phyloP scores from a whole-genome alignment of 2,888 invertebrate genomes.

The Creontiades dilutus region DNA sequence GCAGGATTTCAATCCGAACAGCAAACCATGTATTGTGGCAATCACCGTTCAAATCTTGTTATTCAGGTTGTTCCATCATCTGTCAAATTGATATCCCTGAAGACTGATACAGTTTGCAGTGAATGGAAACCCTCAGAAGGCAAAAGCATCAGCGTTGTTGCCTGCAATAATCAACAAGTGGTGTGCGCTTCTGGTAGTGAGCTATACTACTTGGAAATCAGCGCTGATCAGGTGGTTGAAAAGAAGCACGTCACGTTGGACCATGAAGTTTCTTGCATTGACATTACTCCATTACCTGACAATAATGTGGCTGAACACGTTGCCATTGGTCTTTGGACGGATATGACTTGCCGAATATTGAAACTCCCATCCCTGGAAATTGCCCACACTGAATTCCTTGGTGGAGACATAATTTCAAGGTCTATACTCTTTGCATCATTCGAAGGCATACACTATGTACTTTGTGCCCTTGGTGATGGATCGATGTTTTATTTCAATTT shows the following conservation, averaged over 20 bases:
- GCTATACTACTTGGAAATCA: slow-evolving; percentile 89
- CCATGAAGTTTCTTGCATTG: slow-evolving; percentile 97
- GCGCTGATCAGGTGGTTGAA: slow-evolving; percentile 82
- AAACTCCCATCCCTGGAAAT: slow-evolving; percentile 89
- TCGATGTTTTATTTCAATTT: slow-evolving; percentile 97
- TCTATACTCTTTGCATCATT: slow-evolving; percentile 96
- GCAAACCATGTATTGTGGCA: slow-evolving; percentile 96
- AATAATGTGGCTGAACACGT: slow-evolving; percentile 85
- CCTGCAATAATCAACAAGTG: slow-evolving; percentile 87
- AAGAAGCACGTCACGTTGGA: slow-evolving; percentile 87
- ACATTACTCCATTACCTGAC: slow-evolving; percentile 87
- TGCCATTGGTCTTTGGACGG: slow-evolving; percentile 98
- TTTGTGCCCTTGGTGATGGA: slow-evolving; percentile 97
- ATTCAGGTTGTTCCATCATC: slow-evolving; percentile 87
- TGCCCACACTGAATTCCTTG: slow-evolving; percentile 91
- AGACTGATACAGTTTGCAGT: slow-evolving; percentile 78
- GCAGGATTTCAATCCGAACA: slow-evolving; percentile 93
- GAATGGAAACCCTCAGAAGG: slow-evolving; percentile 86
- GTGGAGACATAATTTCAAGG: slow-evolving; percentile 97
- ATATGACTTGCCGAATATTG: slow-evolving; percentile 94
- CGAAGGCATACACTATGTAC: slow-evolving; percentile 92
- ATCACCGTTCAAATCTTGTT: slow-evolving; percentile 91
- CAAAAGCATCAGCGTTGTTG: slow-evolving; percentile 91
- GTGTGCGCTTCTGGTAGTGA: slow-evolving; percentile 93
- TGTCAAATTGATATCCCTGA: slow-evolving; percentile 85